Evolutionary conservation across 1,140 invertebrate species (phyloP).

Genomic region (Mizuhopecten yessoensis): DNA sequence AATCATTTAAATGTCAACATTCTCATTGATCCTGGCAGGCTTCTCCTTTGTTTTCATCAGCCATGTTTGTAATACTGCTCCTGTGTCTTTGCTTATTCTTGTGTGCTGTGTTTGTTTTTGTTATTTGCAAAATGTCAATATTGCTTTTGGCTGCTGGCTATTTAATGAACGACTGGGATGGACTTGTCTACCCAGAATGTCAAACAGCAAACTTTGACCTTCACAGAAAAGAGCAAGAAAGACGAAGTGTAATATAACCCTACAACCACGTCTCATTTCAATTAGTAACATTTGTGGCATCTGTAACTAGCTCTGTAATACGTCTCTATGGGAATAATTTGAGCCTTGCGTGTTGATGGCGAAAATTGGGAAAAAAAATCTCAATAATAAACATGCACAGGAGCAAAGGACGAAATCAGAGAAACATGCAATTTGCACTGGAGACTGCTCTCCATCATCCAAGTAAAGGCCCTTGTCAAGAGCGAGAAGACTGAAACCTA

Average conservation of each 20-base stretch:
- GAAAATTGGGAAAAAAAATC: too few species aligned
- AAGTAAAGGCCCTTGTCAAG: too few species aligned
- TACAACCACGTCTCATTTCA: neutral
- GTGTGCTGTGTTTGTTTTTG: slow-evolving; percentile 12
- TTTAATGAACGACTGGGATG: neutral
- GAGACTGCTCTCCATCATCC: too few species aligned
- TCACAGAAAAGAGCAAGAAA: neutral
- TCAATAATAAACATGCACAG: too few species aligned
- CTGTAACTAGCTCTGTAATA: neutral
- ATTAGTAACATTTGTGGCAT: neutral
- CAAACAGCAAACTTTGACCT: slow-evolving; percentile 16
- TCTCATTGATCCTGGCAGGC: neutral
- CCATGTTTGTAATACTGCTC: slow-evolving; percentile 13
- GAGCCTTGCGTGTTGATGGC: neutral
- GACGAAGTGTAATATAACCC: neutral
- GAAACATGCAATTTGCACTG: too few species aligned
- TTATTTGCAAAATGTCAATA: slow-evolving; percentile 24
- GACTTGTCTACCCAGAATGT: neutral
- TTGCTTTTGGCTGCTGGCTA: slow-evolving; percentile 10
- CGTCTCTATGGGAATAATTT: slow-evolving; percentile 1
- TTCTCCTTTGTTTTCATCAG: neutral
- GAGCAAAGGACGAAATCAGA: too few species aligned
- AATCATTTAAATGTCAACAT: slow-evolving; percentile 2
- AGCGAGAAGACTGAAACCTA: too few species aligned
- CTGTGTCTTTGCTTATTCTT: neutral